Evolutionary conservation across 2,797 vertebrate genomes (phyloP).

Genomic region (Poecile montanus): DNA sequence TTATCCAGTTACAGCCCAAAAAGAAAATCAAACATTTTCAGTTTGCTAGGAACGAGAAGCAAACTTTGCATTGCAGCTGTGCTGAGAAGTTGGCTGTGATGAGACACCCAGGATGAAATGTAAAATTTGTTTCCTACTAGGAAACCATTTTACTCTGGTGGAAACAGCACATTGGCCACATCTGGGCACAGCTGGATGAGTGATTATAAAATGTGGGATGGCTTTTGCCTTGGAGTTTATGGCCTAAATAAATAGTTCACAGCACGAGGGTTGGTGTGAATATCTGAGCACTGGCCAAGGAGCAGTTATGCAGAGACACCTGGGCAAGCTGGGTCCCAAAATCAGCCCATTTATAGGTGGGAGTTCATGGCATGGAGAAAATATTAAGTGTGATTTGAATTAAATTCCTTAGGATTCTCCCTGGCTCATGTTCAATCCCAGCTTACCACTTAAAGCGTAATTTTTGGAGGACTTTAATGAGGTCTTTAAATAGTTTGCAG

Average conservation of each 20-base stretch:
- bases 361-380: neutral
- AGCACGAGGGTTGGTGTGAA: neutral
- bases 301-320: neutral
- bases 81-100: neutral
- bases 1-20: neutral
- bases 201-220: neutral
- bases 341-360: fast-evolving
- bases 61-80: neutral
- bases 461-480: neutral
- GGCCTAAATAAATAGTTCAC: neutral
- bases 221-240: neutral
- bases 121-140: neutral
- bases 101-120: neutral
- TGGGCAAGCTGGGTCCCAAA: neutral
- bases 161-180: neutral
- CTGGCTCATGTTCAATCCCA: neutral
- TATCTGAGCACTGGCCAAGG: neutral
- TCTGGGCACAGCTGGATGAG: neutral
- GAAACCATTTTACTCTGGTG: neutral
- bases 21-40: neutral
- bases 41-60: neutral
- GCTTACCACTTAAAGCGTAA: neutral
- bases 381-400: neutral
- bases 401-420: neutral
- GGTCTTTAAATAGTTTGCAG: neutral